A percentile compares a stretch with the other conserved stretches of the same genome.
phyloP scores from a whole-genome alignment of 2,888 invertebrate genomes.

The Ennomos quercinarius region DNA sequence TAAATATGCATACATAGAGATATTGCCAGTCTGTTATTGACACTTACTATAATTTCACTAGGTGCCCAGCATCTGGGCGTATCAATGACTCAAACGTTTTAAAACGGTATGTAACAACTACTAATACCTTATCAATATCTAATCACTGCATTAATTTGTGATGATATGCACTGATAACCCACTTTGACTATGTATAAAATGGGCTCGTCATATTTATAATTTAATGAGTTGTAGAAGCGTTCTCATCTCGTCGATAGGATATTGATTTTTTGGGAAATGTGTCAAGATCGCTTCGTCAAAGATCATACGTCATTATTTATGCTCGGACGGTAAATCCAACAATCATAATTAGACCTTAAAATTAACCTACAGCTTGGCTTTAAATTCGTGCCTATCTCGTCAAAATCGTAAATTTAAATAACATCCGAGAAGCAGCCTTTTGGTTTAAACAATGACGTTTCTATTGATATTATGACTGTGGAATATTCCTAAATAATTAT shows the following conservation, averaged over 20 bases:
- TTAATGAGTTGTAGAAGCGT: slow-evolving; percentile 71
- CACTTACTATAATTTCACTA: slow-evolving; percentile 84
- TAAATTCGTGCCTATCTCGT: slow-evolving; percentile 83
- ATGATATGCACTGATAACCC: slow-evolving; percentile 85
- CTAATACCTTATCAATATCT: slow-evolving; percentile 84
- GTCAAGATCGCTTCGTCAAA: slow-evolving; percentile 70
- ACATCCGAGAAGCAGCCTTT: slow-evolving; percentile 84
- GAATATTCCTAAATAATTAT: slow-evolving; percentile 77
- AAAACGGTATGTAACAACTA: slow-evolving; percentile 83
- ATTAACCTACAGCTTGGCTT: slow-evolving; percentile 83
- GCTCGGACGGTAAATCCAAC: slow-evolving; percentile 84
- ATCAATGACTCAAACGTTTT: slow-evolving; percentile 81
- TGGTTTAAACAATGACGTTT: slow-evolving; percentile 75
- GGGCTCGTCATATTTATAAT: slow-evolving; percentile 64
- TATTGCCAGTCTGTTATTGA: slow-evolving; percentile 84
- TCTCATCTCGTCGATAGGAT: slow-evolving; percentile 68
- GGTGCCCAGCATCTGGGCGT: slow-evolving; percentile 79
- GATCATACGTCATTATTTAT: slow-evolving; percentile 77
- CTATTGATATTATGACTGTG: slow-evolving; percentile 80
- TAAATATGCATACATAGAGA: slow-evolving; percentile 83
- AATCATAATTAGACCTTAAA: slow-evolving; percentile 79
- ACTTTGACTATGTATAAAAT: slow-evolving; percentile 68
- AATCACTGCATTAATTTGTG: slow-evolving; percentile 84
- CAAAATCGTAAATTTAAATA: slow-evolving; percentile 76
- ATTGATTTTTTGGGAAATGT: slow-evolving; percentile 63